phyloP scores from a whole-genome alignment of 2,797 vertebrate genomes.

The Urocyon cinereoargenteus region DNA sequence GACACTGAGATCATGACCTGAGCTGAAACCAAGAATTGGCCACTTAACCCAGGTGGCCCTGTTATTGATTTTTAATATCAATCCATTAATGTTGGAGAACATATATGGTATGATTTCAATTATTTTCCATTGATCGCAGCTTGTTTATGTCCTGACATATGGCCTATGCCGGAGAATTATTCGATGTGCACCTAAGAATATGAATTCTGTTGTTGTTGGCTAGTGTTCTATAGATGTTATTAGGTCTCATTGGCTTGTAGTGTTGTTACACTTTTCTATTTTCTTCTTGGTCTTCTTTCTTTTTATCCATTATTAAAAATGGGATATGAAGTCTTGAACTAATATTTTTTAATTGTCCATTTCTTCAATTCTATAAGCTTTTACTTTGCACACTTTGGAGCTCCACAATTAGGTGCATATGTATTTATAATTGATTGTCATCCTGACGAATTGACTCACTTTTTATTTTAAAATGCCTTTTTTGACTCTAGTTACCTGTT shows the following conservation, averaged over 20 bases:
- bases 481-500: background rate
- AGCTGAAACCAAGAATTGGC: background rate
- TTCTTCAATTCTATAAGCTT: slow-evolving; percentile 23
- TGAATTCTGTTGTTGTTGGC: background rate
- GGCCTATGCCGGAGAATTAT: background rate
- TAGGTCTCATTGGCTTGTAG: background rate
- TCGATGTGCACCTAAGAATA: background rate
- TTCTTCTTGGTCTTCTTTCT: background rate
- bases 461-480: background rate
- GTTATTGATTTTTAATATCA: slow-evolving; percentile 1
- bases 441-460: background rate
- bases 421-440: background rate
- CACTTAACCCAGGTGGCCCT: background rate
- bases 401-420: background rate
- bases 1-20: background rate
- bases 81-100: background rate
- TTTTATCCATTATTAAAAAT: background rate
- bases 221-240: background rate
- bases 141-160: background rate
- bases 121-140: background rate
- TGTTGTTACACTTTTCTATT: background rate
- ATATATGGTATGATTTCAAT: background rate
- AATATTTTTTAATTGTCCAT: background rate
- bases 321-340: background rate
- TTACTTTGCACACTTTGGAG: background rate